phyloP scores from a whole-genome alignment of 2,113 vertebrate genomes.

The Piaya cayana region DNA sequence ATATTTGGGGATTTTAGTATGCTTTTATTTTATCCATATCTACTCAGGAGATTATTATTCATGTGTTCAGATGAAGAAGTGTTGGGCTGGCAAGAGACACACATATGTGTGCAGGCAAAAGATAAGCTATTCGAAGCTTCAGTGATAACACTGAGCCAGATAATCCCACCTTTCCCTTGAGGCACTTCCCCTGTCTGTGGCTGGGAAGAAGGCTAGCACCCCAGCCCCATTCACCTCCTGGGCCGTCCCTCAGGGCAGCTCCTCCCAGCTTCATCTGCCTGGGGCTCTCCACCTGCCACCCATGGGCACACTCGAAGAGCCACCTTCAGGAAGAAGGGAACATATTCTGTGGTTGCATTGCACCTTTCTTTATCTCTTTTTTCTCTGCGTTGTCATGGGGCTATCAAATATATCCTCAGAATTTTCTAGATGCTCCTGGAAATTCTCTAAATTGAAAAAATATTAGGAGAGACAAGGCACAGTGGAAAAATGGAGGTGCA shows the following conservation, averaged over 20 bases:
- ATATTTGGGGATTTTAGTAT: constrained; percentile 36
- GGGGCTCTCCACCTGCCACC: not conserved
- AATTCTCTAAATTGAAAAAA: not conserved
- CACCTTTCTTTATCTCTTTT: not conserved
- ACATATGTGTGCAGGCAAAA: not conserved
- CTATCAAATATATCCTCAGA: not conserved
- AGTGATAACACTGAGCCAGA: not conserved
- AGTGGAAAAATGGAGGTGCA: not conserved
- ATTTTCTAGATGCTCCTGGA: not conserved
- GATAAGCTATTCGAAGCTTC: constrained; percentile 30
- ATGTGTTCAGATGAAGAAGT: constrained; percentile 5
- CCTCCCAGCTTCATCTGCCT: not conserved
- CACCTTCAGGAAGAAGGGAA: not conserved
- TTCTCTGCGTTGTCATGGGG: not conserved
- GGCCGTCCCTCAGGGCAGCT: not conserved
- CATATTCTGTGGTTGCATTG: not conserved
- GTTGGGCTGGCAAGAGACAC: not conserved
- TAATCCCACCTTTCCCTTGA: not conserved
- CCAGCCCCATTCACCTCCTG: not conserved
- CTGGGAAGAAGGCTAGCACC: not conserved
- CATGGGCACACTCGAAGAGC: not conserved
- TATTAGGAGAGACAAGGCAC: not conserved
- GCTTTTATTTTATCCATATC: constrained; percentile 24
- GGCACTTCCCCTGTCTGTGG: not conserved
- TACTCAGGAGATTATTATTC: constrained; percentile 43